These are phyloP conservation scores for Geodia barretti DNA, from an alignment of 37 sponge, comb jelly and placozoan genomes.

Conservation along the genomic window DNA sequence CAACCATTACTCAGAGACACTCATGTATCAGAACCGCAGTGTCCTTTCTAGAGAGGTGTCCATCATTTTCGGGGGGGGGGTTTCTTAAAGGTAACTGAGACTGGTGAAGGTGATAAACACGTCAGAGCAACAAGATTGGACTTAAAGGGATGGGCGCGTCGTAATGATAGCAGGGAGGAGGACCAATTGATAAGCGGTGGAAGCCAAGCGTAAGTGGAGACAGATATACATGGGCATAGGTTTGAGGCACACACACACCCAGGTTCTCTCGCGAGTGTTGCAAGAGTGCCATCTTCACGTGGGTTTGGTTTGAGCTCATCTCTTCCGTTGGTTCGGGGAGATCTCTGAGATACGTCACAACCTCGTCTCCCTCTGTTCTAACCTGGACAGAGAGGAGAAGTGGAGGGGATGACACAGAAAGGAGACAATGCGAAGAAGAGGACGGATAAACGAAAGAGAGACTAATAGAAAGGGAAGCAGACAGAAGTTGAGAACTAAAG, in stretches of 20 bases:
- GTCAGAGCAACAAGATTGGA: not conserved
- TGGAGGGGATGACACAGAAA: too few species aligned
- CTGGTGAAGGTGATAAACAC: not conserved
- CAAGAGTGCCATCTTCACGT: constrained; percentile 37
- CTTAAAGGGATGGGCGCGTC: not conserved
- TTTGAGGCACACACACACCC: not conserved
- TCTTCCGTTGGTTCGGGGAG: constrained; percentile 49
- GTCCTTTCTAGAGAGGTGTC: too few species aligned
- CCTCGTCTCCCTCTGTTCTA: constrained; percentile 17
- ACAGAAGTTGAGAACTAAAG: not conserved
- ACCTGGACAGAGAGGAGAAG: constrained; percentile 19
- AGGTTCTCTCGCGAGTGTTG: constrained; percentile 15
- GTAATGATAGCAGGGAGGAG: not conserved
- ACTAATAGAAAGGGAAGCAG: not conserved
- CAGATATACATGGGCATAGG: not conserved
- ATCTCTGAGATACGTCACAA: constrained; percentile 31
- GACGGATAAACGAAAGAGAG: not conserved
- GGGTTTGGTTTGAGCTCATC: constrained; percentile 18
- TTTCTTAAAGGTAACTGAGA: too few species aligned
- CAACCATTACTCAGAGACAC: too few species aligned
- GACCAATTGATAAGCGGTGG: not conserved
- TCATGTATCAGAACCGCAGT: too few species aligned
- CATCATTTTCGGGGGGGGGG: too few species aligned
- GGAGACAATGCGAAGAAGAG: constrained; percentile 1
- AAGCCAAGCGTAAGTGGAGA: not conserved